Evolutionary conservation across 1,140 invertebrate species (phyloP).

Genomic region (Papilio dardanus): DNA sequence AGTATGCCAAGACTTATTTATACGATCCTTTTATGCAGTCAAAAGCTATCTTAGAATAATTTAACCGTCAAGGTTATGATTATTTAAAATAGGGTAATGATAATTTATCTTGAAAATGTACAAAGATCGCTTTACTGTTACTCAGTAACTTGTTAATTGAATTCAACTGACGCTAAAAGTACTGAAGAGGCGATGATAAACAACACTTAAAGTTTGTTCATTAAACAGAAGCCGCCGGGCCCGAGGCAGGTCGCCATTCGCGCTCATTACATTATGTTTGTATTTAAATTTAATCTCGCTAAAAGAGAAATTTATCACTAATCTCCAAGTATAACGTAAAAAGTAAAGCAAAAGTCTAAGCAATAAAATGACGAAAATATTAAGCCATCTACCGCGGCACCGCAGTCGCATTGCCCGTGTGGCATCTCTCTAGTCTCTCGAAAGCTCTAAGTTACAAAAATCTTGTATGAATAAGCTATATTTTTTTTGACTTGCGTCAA

Average conservation of each 20-base stretch:
- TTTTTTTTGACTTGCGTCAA: too few relatives aligned
- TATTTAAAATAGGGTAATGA: background rate
- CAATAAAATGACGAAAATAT: background rate
- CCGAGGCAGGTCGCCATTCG: background rate
- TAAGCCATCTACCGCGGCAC: background rate
- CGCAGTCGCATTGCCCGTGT: background rate
- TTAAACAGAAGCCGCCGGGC: background rate
- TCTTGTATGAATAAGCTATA: background rate
- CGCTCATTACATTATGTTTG: background rate
- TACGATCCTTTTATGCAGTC: background rate
- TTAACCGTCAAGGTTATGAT: background rate
- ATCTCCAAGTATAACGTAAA: background rate
- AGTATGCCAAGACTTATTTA: background rate
- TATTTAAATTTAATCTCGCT: background rate
- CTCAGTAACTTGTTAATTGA: background rate
- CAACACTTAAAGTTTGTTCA: conserved; percentile 3
- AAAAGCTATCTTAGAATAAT: background rate
- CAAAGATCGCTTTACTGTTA: background rate
- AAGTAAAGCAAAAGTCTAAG: background rate
- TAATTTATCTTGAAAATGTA: background rate
- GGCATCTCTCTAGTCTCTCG: background rate
- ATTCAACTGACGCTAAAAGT: background rate
- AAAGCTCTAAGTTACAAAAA: background rate
- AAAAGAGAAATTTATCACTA: background rate
- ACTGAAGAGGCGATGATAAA: background rate